phyloP scores from a whole-genome alignment of 1,140 invertebrate genomes.

The Lasioglossum albipes region DNA sequence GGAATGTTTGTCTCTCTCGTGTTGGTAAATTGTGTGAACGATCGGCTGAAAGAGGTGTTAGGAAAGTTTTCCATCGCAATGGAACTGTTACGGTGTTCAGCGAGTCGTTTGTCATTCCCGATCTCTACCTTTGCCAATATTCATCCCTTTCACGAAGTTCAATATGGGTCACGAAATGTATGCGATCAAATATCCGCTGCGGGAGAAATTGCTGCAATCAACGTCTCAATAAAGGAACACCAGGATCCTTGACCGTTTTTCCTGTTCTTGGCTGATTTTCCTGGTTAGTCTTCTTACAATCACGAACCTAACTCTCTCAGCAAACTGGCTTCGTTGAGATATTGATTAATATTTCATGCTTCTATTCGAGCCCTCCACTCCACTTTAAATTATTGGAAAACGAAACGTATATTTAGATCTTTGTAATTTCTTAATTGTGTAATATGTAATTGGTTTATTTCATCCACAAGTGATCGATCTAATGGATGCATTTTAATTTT shows the following conservation, averaged over 20 bases:
- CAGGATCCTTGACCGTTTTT: not conserved
- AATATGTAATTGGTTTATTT: no score
- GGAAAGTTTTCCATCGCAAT: not conserved
- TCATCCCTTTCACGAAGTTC: constrained; percentile 28
- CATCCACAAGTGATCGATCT: no score
- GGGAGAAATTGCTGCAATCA: constrained; percentile 4
- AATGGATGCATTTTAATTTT: no score
- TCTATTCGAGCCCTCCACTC: no score
- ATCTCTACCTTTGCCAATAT: constrained; percentile 41
- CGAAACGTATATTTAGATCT: no score
- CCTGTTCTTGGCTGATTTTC: not conserved
- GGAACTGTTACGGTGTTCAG: constrained; percentile 3
- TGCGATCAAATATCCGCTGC: constrained; percentile 48
- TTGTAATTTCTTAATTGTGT: no score
- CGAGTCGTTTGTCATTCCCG: constrained; percentile 41
- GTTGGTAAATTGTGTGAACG: not conserved
- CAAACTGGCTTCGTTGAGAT: no score
- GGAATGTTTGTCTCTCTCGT: not conserved
- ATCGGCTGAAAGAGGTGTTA: not conserved
- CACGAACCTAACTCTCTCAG: no score
- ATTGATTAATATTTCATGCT: no score
- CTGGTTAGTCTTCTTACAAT: no score
- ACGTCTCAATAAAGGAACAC: not conserved
- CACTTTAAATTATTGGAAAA: no score
- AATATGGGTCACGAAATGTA: constrained; percentile 49